Evolutionary conservation across 2,113 vertebrate genomes (phyloP).

Genomic region (Istiophorus platypterus): DNA sequence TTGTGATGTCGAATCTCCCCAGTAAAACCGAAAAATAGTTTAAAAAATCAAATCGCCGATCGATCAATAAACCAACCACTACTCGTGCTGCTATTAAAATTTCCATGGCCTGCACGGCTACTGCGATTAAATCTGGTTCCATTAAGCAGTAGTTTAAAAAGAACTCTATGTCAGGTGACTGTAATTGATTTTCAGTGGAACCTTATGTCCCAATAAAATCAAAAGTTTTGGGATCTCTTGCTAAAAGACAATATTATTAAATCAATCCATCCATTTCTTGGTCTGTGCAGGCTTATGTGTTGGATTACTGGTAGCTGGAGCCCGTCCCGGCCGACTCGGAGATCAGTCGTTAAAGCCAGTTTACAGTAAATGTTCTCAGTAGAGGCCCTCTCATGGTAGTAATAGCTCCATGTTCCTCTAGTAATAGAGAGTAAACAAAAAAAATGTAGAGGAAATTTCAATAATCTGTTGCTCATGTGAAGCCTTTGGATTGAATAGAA

Average conservation of each 20-base stretch:
- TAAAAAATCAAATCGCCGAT: too few species aligned
- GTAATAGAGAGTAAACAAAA: background rate
- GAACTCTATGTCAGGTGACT: too few species aligned
- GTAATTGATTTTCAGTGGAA: too few species aligned
- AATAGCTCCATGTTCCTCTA: background rate
- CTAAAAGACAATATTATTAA: background rate
- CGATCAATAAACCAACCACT: too few species aligned
- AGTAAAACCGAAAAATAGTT: too few species aligned
- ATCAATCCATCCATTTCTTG: background rate
- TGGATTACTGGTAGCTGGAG: background rate
- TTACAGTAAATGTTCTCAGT: background rate
- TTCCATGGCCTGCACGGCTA: background rate
- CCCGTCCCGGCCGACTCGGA: too few species aligned
- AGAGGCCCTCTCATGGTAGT: background rate
- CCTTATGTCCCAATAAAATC: too few species aligned
- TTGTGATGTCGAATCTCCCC: too few species aligned
- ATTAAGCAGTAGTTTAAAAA: background rate
- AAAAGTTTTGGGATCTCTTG: too few species aligned
- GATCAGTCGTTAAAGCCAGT: too few species aligned
- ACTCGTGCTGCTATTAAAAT: too few species aligned
- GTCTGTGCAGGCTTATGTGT: background rate
- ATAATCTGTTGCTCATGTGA: too few species aligned
- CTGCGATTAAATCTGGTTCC: background rate
- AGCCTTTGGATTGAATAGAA: background rate
- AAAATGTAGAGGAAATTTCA: background rate